A percentile compares a stretch with the other conserved stretches of the same genome.
phyloP scores from a whole-genome alignment of 2,888 invertebrate species.

The Eudemis profundana region DNA sequence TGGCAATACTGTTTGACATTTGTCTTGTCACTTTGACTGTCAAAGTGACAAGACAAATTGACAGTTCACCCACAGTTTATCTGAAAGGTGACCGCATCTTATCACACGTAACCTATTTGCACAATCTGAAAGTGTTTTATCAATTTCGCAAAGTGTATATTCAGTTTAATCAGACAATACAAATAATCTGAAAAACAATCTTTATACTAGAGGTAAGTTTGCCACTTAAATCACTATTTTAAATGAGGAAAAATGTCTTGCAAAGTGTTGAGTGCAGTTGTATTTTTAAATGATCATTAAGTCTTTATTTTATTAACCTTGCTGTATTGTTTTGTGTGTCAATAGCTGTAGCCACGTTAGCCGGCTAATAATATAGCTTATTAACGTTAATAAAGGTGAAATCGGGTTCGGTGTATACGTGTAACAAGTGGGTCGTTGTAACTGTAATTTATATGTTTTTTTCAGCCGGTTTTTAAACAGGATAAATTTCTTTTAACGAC shows the following conservation, averaged over 20 bases:
- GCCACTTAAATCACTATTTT: slow-evolving; percentile 2
- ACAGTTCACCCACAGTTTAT: slow-evolving; percentile 24
- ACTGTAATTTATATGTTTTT: not conserved
- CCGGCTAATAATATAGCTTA: slow-evolving; percentile 28
- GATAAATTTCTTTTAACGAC: too few relatives aligned
- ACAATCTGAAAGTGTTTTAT: slow-evolving; percentile 23
- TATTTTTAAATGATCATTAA: slow-evolving; percentile 10
- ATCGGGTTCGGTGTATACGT: not conserved
- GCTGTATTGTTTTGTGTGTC: slow-evolving; percentile 19
- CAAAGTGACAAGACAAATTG: too few relatives aligned
- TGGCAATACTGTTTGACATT: not conserved
- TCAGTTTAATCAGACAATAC: slow-evolving; percentile 27
- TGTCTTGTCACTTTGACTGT: slow-evolving; percentile 33
- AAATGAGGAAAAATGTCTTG: not conserved
- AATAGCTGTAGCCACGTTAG: slow-evolving; percentile 6
- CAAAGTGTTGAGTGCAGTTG: not conserved
- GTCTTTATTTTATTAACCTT: slow-evolving; percentile 33
- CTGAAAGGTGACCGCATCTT: slow-evolving; percentile 37
- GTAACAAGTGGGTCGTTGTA: not conserved
- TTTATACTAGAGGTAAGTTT: slow-evolving; percentile 22
- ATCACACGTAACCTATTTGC: slow-evolving; percentile 47
- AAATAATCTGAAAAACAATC: slow-evolving; percentile 13
- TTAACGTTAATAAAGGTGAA: slow-evolving; percentile 20
- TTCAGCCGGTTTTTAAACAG: not conserved
- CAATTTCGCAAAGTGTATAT: slow-evolving; percentile 16